Base-by-base conservation (phyloP, 2,888 invertebrate genomes). In the Parascotia fuliginaria region DNA sequence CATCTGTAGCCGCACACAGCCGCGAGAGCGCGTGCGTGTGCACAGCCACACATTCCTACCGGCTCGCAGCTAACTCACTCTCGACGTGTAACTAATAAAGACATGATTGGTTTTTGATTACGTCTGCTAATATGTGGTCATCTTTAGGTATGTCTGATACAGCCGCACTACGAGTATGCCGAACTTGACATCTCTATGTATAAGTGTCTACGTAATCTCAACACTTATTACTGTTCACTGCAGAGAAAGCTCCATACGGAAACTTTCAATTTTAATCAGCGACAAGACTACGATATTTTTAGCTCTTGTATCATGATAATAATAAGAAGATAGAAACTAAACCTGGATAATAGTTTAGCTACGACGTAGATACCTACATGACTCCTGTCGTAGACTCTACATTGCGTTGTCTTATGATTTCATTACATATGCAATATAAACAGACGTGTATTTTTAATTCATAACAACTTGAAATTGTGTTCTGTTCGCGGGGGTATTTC, bases 81-180 rank as follows among this genome's bases (percentile, higher is more conserved):
- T 65, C 76, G 57, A 70, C 61, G 65, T 55, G 61, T 60, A 66
- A 70, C 67, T 75, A 79, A 79, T 81, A 81, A 79, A 76, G 67
- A 68, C 73, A 66, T 79, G 75, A 80, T 80, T 79, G 78, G 73
- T 71, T 80, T 80, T 79, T 80, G 80, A 81, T 80, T 79, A 70
- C 75, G 74, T 60, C 59, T 50, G 42, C 37, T 61, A 57, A 55
- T 52, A 62, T 54, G 49, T 62, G 52, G 43, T 43, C 28, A 53
- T 54, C 33, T 55, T 58, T 40, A 58, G 48, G 58, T 55, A 60
- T 62, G 54, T 54, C 57, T 60, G 60, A 57, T 41, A 32, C 53
- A 34, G 36, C 44, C 33, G 32, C 42, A 46, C 19, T n/a, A 33
- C 13, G 4, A 32, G 34, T 43, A 37, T 53, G 45, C 27, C 53